phyloP scores from a whole-genome alignment of 2,113 vertebrate genomes.

The Corapipo altera region DNA sequence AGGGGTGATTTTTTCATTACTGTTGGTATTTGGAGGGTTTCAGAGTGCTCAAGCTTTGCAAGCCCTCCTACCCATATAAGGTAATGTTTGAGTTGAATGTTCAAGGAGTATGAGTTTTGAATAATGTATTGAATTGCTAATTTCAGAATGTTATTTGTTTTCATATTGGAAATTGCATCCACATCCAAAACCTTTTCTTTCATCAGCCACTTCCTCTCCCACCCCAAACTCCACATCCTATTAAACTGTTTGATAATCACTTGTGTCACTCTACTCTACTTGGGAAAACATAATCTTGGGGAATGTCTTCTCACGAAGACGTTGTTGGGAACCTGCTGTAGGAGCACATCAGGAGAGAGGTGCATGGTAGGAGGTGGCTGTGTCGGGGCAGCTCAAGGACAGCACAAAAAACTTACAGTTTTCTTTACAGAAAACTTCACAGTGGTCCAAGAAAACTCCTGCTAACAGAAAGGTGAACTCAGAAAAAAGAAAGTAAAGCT shows the following conservation, averaged over 20 bases:
- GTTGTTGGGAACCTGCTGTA: background rate
- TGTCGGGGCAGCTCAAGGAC: background rate
- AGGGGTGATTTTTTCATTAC: background rate
- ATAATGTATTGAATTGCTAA: background rate
- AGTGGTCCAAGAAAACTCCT: background rate
- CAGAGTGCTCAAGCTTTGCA: background rate
- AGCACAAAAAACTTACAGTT: background rate
- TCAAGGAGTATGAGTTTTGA: background rate
- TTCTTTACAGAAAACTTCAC: background rate
- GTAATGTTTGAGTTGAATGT: background rate
- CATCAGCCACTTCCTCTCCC: background rate
- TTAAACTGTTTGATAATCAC: background rate
- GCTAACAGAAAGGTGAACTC: background rate
- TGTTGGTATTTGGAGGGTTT: background rate
- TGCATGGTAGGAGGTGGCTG: background rate
- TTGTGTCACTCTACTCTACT: background rate
- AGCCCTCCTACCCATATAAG: slow-evolving; percentile 2
- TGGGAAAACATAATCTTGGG: background rate
- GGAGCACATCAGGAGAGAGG: background rate
- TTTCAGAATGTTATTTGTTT: background rate
- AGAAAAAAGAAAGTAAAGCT: background rate
- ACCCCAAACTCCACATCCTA: background rate
- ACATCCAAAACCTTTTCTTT: background rate
- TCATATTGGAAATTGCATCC: background rate
- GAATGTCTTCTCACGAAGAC: background rate